Percentiles rank a stretch among this genome's conserved stretches.
These are phyloP conservation scores for Spisula subtruncata DNA, from an alignment of 2,888 invertebrate species.

Conservation along the genomic window DNA sequence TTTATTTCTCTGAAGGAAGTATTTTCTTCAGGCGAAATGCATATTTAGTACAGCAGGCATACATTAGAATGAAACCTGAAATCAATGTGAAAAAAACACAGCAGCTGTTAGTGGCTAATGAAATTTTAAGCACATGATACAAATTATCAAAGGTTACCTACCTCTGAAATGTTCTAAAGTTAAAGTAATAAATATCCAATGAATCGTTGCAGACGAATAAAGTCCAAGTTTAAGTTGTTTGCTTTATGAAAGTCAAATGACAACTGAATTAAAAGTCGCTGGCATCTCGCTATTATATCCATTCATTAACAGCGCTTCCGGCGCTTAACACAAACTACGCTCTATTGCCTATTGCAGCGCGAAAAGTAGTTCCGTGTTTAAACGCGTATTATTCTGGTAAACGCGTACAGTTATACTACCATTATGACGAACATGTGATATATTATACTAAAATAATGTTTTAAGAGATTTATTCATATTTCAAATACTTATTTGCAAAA, in stretches of 20 bases:
- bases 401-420: background rate
- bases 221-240: conserved; percentile 17
- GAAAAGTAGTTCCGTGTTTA: conserved; percentile 21
- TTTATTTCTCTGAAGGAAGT: no score
- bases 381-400: background rate
- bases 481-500: background rate
- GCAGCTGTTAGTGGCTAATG: no score
- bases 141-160: background rate
- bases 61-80: no score
- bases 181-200: background rate
- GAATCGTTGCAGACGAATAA: background rate
- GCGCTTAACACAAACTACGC: background rate
- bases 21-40: no score
- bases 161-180: background rate
- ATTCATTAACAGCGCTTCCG: conserved; percentile 43
- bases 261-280: background rate
- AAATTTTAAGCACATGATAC: no score
- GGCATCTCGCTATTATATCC: conserved; percentile 41
- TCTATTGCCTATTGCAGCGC: background rate
- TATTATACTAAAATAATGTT: no score
- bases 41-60: no score
- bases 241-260: conserved; percentile 30
- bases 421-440: no score
- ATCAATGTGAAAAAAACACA: no score
- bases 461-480: no score